Percentiles rank a stretch among this genome's conserved stretches.
These are phyloP conservation scores for Synergus gifuensis DNA, from an alignment of 2,888 invertebrate genomes.

Conservation along the genomic window DNA sequence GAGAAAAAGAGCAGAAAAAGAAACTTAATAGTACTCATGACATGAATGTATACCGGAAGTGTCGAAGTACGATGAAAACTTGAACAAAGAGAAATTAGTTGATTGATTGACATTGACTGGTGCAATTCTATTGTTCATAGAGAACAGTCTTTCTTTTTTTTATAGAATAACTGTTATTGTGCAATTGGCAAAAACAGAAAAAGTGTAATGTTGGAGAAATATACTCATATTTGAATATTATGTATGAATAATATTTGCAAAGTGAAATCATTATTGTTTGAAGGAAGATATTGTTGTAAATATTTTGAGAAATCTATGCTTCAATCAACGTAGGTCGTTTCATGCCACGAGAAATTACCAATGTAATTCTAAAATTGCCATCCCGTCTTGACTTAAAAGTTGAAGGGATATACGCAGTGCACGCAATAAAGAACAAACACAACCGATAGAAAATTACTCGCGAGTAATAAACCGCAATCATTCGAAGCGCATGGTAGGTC, in stretches of 20 bases:
- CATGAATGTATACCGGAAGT: neutral
- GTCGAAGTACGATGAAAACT: neutral
- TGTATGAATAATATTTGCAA: neutral
- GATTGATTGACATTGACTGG: neutral
- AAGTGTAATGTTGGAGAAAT: neutral
- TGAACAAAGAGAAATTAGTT: slow-evolving; percentile 9
- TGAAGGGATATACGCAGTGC: slow-evolving; percentile 13
- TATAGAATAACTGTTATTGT: neutral
- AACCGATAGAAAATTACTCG: slow-evolving; percentile 39
- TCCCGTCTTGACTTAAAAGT: neutral
- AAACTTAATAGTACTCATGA: neutral
- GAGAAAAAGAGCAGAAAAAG: neutral
- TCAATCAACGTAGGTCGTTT: neutral
- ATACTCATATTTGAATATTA: neutral
- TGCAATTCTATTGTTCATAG: neutral
- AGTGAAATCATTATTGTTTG: neutral
- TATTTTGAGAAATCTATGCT: neutral
- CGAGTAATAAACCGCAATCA: slow-evolving; percentile 39
- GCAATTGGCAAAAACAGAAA: neutral
- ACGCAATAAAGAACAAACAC: slow-evolving; percentile 31
- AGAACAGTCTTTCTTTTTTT: neutral
- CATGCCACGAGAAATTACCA: slow-evolving; percentile 15
- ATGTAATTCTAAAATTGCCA: slow-evolving; percentile 33
- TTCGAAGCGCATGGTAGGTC: slow-evolving; percentile 28
- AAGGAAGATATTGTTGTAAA: neutral